These are phyloP conservation scores for Phocides pigmalion DNA, from an alignment of 1,140 invertebrate species.

Conservation along the genomic window DNA sequence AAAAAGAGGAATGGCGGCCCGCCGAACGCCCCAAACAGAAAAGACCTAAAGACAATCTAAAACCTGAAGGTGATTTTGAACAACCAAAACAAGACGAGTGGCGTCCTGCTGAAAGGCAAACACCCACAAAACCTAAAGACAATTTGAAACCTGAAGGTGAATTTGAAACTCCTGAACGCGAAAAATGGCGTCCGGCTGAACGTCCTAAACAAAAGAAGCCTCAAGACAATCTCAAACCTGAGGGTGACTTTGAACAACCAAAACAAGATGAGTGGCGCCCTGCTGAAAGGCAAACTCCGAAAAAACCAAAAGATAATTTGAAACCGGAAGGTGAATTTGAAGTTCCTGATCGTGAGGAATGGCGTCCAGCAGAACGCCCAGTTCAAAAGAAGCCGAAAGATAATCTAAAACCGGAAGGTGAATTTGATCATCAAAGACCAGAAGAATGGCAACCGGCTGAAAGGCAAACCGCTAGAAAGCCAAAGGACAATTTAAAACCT, in stretches of 20 bases:
- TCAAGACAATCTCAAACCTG: slow-evolving; percentile 35
- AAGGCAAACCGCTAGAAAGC: slow-evolving; percentile 78
- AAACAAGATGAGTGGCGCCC: slow-evolving; percentile 77
- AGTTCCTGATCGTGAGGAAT: slow-evolving; percentile 73
- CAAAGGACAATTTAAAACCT: slow-evolving; percentile 63
- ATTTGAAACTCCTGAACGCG: slow-evolving; percentile 71
- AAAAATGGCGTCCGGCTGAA: slow-evolving; percentile 81
- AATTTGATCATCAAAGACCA: slow-evolving; percentile 54
- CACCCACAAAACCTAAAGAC: slow-evolving; percentile 77
- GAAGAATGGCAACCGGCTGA: slow-evolving; percentile 83
- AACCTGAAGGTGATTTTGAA: slow-evolving; percentile 85
- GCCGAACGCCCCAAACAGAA: slow-evolving; percentile 78
- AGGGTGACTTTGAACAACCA: slow-evolving; percentile 85
- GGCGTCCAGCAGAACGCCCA: slow-evolving; percentile 44
- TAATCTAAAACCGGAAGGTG: background rate
- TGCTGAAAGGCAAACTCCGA: slow-evolving; percentile 74
- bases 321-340: slow-evolving; percentile 83
- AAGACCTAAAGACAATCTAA: slow-evolving; percentile 82
- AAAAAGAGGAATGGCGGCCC: slow-evolving; percentile 68
- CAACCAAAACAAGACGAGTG: slow-evolving; percentile 66
- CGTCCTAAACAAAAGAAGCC: slow-evolving; percentile 60
- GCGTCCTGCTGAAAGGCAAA: slow-evolving; percentile 77
- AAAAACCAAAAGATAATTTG: slow-evolving; percentile 71
- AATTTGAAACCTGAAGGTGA: slow-evolving; percentile 84
- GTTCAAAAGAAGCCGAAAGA: background rate